phyloP scores from a whole-genome alignment of 2,888 invertebrate genomes.

The Neoscelio sp. region DNA sequence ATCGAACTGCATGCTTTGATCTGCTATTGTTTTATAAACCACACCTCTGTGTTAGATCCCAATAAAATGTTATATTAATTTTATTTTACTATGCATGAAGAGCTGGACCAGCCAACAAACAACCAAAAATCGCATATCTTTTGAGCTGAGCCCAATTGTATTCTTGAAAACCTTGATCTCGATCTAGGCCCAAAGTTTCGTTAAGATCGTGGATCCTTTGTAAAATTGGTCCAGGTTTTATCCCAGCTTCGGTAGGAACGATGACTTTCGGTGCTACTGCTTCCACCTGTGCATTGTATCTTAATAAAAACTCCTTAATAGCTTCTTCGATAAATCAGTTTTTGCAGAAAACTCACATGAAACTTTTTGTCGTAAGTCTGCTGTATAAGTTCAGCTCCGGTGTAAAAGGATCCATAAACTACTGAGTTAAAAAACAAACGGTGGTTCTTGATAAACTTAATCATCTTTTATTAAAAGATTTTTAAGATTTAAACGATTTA shows the following conservation, averaged over 20 bases:
- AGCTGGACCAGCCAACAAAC: conserved; percentile 77
- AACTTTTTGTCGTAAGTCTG: conserved; percentile 89
- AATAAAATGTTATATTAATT: no score
- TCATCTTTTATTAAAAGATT: no score
- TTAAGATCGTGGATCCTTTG: conserved; percentile 64
- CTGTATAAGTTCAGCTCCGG: conserved; percentile 91
- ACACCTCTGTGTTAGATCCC: no score
- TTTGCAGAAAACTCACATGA: conserved; percentile 86
- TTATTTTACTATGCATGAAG: conserved; percentile 78
- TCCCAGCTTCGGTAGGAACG: neutral
- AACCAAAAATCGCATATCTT: conserved; percentile 78
- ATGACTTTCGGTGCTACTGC: neutral
- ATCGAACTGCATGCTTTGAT: no score
- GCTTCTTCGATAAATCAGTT: conserved; percentile 7
- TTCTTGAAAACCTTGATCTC: conserved; percentile 53
- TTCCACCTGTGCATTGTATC: conserved; percentile 5
- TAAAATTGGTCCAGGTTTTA: conserved; percentile 53
- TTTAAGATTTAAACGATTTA: no score
- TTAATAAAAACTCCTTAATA: no score
- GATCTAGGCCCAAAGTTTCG: conserved; percentile 67
- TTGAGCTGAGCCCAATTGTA: conserved; percentile 78
- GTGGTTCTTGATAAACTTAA: conserved; percentile 68
- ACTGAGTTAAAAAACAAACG: conserved; percentile 83
- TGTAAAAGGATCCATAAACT: conserved; percentile 91
- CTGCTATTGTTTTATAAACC: no score